A percentile compares a stretch with the other conserved stretches of the same genome.
phyloP scores from a whole-genome alignment of 2,113 vertebrate species.

The Mustela lutreola region DNA sequence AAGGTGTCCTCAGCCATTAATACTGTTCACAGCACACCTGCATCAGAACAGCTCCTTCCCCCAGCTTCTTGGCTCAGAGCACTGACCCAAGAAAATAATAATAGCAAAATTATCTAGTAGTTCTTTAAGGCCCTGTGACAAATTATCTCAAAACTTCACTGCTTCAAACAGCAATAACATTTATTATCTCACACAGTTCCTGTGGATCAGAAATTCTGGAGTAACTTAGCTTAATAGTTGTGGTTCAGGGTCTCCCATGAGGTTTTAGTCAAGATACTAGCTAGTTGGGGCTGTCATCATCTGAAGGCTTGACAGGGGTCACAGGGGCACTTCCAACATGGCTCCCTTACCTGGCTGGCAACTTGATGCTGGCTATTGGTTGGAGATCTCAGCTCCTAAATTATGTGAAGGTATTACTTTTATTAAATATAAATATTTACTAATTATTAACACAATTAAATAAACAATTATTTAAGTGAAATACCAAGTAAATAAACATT shows the following conservation, averaged over 20 bases:
- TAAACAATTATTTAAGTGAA: neutral
- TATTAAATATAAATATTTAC: neutral
- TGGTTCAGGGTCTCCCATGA: neutral
- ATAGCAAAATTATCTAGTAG: neutral
- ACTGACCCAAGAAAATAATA: constrained; percentile 10
- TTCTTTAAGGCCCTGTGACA: neutral
- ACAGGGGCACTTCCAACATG: neutral
- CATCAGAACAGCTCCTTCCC: neutral
- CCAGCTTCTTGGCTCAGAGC: neutral
- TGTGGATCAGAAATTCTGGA: neutral
- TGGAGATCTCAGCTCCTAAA: neutral
- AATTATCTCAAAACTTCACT: neutral
- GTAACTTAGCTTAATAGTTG: neutral
- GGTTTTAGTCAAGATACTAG: neutral
- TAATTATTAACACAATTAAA: neutral
- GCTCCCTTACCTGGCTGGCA: neutral
- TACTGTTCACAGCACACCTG: neutral
- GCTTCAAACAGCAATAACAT: neutral
- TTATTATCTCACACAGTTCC: neutral
- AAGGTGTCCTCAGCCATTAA: neutral
- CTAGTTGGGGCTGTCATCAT: neutral
- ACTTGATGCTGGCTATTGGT: neutral
- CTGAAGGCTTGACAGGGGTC: neutral
- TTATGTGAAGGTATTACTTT: neutral
- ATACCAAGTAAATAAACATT: neutral